These are phyloP conservation scores for Rhimphoctona megacephalus DNA, from an alignment of 2,888 invertebrate species.

Conservation along the genomic window DNA sequence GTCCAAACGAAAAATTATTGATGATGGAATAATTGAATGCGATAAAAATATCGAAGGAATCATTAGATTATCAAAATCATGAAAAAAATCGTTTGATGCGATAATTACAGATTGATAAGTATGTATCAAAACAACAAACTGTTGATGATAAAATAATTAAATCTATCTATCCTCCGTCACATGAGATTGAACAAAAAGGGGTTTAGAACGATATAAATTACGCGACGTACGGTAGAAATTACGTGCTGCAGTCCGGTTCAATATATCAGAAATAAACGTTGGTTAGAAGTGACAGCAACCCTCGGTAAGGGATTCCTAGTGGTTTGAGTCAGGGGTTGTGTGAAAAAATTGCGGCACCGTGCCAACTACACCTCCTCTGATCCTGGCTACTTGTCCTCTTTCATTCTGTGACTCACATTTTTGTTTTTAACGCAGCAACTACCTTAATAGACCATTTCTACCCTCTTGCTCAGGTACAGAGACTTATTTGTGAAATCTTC, in stretches of 20 bases:
- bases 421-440: background rate
- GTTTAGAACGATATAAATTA: constrained; percentile 21
- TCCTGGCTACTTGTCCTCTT: constrained; percentile 10
- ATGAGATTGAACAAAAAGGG: background rate
- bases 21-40: background rate
- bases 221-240: constrained; percentile 23
- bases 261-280: constrained; percentile 29
- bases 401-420: background rate
- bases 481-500: constrained; percentile 17
- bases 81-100: background rate
- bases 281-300: constrained; percentile 18
- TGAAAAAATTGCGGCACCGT: constrained; percentile 14
- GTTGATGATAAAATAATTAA: background rate
- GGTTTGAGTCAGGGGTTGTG: background rate
- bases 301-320: background rate
- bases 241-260: constrained; percentile 7
- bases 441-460: constrained; percentile 14
- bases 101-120: background rate
- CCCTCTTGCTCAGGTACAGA: background rate
- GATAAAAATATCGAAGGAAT: background rate
- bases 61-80: background rate
- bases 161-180: background rate
- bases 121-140: background rate
- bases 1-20: background rate
- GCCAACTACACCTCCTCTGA: constrained; percentile 28